phyloP scores from a whole-genome alignment of 2,113 vertebrate genomes.

The Neolamprologus ventralis region DNA sequence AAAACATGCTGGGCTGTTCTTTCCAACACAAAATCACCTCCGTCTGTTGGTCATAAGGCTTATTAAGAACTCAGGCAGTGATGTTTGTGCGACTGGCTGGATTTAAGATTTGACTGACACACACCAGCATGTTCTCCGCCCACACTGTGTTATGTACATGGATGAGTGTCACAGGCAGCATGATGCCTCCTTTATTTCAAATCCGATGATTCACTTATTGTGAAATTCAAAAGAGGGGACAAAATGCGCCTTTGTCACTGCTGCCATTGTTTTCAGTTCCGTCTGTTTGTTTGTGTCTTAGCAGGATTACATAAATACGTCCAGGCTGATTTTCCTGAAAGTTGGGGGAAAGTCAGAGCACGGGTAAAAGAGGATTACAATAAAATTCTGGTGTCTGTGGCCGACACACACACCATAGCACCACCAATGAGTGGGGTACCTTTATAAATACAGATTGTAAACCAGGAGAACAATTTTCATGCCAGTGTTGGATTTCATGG shows the following conservation, averaged over 20 bases:
- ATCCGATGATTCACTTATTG: background rate
- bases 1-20: constrained; percentile 1
- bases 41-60: constrained; percentile 12
- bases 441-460: background rate
- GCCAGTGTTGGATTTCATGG: background rate
- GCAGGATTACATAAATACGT: background rate
- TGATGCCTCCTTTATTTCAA: background rate
- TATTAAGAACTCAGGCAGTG: background rate
- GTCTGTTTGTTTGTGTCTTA: background rate
- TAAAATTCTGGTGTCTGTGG: background rate
- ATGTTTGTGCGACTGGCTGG: background rate
- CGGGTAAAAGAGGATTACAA: background rate
- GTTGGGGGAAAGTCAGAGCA: background rate
- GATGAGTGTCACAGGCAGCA: background rate
- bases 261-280: background rate
- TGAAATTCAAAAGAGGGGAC: background rate
- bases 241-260: background rate
- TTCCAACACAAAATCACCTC: background rate
- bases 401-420: background rate
- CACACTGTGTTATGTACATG: background rate
- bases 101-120: background rate
- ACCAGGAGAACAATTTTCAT: background rate
- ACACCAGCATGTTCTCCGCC: background rate
- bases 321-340: background rate
- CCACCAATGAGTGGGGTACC: background rate